These are phyloP conservation scores for Anthophora plumipes DNA, from an alignment of 2,888 invertebrate species.

Conservation along the genomic window DNA sequence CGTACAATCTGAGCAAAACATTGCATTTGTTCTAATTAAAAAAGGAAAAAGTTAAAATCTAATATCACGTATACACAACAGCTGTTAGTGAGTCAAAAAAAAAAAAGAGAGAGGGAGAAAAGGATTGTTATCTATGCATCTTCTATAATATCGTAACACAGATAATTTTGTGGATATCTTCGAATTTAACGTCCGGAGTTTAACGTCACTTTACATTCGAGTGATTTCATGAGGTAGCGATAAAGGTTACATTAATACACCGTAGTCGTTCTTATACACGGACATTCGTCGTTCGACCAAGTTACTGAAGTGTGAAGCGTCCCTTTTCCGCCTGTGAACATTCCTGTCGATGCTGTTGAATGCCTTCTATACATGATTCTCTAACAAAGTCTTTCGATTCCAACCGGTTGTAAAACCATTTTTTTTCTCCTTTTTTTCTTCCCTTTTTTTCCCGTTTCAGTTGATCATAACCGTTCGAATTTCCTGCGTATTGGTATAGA, in stretches of 20 bases:
- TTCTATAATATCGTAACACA: neutral
- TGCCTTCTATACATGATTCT: constrained; percentile 2
- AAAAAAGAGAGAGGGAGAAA: no score
- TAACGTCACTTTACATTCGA: constrained; percentile 31
- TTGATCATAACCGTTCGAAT: no score
- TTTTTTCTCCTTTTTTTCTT: no score
- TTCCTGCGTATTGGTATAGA: no score
- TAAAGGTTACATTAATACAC: constrained; percentile 29
- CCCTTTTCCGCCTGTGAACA: constrained; percentile 29
- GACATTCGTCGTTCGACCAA: constrained; percentile 37
- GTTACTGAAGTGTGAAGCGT: constrained; percentile 42
- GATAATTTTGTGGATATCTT: constrained; percentile 11
- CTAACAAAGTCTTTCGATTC: constrained; percentile 25
- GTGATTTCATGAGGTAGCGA: constrained; percentile 15
- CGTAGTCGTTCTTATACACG: constrained; percentile 20
- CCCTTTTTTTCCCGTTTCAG: neutral
- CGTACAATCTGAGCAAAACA: no score
- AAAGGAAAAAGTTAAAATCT: no score
- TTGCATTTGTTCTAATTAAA: no score
- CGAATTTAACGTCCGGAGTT: constrained; percentile 10
- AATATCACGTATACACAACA: no score
- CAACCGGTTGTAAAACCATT: neutral
- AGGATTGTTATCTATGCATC: neutral
- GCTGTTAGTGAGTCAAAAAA: no score
- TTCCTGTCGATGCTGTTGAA: constrained; percentile 21